These are phyloP conservation scores for Marcusenius ussheri DNA, from an alignment of 2,113 vertebrate genomes.

Conservation along the genomic window DNA sequence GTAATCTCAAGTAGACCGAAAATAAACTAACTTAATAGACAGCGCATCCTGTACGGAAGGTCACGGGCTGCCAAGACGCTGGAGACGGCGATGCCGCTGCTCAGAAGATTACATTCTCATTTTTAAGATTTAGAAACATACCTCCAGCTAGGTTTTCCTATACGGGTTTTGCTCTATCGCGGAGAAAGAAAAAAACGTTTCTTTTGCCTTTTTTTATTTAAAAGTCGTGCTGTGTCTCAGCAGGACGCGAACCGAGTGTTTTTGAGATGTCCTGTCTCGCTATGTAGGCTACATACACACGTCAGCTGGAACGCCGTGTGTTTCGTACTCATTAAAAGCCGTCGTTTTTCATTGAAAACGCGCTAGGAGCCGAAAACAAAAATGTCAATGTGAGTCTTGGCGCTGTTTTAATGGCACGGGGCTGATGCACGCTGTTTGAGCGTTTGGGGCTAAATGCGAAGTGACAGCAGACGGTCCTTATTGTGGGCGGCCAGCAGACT, in stretches of 20 bases:
- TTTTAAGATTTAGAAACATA: not conserved
- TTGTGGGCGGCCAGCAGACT: constrained; percentile 72
- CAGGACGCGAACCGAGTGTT: not conserved
- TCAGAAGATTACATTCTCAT: not conserved
- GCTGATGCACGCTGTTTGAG: constrained; percentile 52
- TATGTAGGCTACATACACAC: not conserved
- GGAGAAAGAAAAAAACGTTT: not conserved
- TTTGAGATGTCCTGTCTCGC: not conserved
- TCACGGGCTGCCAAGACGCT: not conserved
- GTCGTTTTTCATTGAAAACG: not conserved
- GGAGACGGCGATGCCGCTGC: not conserved
- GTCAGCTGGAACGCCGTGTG: not conserved
- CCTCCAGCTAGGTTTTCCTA: not conserved
- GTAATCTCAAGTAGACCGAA: not conserved
- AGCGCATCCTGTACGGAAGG: not conserved
- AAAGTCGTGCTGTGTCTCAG: not conserved
- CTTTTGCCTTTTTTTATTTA: not conserved
- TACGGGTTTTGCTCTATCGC: not conserved
- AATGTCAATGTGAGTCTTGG: constrained; percentile 16
- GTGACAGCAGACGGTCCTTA: constrained; percentile 81
- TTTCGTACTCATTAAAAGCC: not conserved
- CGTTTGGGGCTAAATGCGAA: constrained; percentile 72
- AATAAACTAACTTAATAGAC: not conserved
- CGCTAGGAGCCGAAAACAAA: not conserved
- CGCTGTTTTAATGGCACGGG: constrained; percentile 36